These are phyloP conservation scores for Chauna torquata DNA, from an alignment of 2,113 vertebrate species.

Conservation along the genomic window DNA sequence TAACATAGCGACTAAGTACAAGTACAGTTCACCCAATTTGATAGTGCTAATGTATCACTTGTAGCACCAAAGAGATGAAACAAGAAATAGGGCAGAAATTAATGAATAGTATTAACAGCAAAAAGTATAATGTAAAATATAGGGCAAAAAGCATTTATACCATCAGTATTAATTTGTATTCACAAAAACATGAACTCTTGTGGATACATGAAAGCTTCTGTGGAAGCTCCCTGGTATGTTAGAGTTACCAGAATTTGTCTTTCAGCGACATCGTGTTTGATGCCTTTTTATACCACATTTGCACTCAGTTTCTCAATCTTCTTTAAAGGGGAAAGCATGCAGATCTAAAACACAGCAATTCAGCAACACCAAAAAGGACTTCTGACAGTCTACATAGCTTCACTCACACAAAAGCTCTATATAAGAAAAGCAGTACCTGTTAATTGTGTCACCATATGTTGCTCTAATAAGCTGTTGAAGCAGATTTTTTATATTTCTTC, in stretches of 20 bases:
- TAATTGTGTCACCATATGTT: constrained; percentile 97
- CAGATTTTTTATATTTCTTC: constrained; percentile 97
- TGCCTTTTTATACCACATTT: background rate
- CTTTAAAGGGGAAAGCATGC: background rate
- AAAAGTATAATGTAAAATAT: background rate
- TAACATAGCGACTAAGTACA: background rate
- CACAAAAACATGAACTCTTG: background rate
- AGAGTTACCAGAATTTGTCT: background rate
- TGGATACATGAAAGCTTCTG: background rate
- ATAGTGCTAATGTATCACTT: background rate
- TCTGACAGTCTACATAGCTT: background rate
- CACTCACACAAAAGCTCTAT: background rate
- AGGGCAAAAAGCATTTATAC: background rate
- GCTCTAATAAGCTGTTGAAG: constrained; percentile 97
- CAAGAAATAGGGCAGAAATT: background rate
- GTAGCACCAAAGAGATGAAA: background rate
- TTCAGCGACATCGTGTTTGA: background rate
- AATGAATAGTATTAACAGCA: background rate
- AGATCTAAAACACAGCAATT: background rate
- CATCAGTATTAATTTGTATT: background rate
- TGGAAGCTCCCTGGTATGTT: background rate
- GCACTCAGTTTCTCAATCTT: background rate
- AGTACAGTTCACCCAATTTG: background rate
- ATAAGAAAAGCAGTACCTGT: constrained; percentile 81
- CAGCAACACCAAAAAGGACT: background rate